These are phyloP conservation scores for Meandrusa payeni DNA, from an alignment of 2,888 invertebrate genomes.

Conservation along the genomic window DNA sequence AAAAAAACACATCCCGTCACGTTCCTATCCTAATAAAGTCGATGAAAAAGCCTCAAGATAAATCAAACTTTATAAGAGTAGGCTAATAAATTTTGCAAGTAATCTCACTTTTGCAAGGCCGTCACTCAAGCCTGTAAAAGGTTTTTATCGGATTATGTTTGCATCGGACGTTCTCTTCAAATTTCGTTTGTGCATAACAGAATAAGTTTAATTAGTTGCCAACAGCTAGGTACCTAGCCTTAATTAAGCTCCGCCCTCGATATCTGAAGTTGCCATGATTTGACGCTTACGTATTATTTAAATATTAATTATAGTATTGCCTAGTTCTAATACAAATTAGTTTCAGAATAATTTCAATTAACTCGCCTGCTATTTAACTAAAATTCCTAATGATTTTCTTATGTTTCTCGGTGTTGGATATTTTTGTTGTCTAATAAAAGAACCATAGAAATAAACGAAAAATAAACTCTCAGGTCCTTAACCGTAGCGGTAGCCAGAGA, in stretches of 20 bases:
- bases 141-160: slow-evolving; percentile 36
- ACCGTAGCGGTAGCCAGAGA: too few species aligned
- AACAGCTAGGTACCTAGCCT: slow-evolving; percentile 57
- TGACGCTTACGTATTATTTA: slow-evolving; percentile 14
- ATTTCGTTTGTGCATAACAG: slow-evolving; percentile 67
- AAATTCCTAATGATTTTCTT: too few species aligned
- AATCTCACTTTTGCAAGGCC: not conserved
- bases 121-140: not conserved
- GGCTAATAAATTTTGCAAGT: not conserved
- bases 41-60: not conserved
- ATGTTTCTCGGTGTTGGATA: too few species aligned
- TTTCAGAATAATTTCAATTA: slow-evolving; percentile 16
- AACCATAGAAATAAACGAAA: too few species aligned
- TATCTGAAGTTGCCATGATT: slow-evolving; percentile 7
- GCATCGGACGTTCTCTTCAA: slow-evolving; percentile 53
- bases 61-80: not conserved
- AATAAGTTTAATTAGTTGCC: slow-evolving; percentile 75
- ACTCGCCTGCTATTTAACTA: slow-evolving; percentile 28
- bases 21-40: too few species aligned
- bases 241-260: slow-evolving; percentile 61
- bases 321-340: slow-evolving; percentile 13
- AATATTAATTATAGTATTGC: slow-evolving; percentile 8
- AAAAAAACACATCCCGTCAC: too few species aligned
- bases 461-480: too few species aligned
- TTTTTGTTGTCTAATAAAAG: too few species aligned